Conservation (phyloP, 2,113 vertebrate genomes). For the Cricetomys ansorgei region DNA sequence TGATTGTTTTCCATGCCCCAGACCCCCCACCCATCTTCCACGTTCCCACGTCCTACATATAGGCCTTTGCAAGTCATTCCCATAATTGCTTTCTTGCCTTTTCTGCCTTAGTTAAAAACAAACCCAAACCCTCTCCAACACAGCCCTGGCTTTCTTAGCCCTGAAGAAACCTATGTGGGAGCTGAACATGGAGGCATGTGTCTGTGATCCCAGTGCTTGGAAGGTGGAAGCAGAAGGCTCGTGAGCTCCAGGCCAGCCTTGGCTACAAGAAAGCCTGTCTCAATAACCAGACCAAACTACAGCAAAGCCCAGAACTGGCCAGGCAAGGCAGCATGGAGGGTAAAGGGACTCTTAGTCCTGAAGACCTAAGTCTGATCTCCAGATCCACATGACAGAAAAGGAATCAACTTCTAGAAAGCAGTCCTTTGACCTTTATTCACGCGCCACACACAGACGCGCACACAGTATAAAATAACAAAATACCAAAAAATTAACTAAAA, state of each 20-base stretch:
- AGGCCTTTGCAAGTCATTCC: conserved; percentile 1
- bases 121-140: not conserved
- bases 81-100: not conserved
- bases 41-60: not conserved
- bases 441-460: not conserved
- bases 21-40: not conserved
- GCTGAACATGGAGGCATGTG: not conserved
- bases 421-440: not conserved
- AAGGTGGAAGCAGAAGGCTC: not conserved
- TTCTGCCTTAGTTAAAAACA: conserved; percentile 25
- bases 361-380: too few relatives aligned
- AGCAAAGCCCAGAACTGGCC: not conserved
- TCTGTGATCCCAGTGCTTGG: too few relatives aligned
- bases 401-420: not conserved
- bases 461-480: not conserved
- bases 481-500: not conserved
- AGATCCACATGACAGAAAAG: not conserved
- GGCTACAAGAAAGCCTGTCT: not conserved
- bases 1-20: not conserved
- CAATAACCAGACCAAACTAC: not conserved
- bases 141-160: not conserved
- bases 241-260: not conserved
- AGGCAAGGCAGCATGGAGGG: too few relatives aligned
- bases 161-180: not conserved
- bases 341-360: not conserved